phyloP scores from a whole-genome alignment of 2,113 vertebrate genomes.

The Nothoprocta pentlandii region DNA sequence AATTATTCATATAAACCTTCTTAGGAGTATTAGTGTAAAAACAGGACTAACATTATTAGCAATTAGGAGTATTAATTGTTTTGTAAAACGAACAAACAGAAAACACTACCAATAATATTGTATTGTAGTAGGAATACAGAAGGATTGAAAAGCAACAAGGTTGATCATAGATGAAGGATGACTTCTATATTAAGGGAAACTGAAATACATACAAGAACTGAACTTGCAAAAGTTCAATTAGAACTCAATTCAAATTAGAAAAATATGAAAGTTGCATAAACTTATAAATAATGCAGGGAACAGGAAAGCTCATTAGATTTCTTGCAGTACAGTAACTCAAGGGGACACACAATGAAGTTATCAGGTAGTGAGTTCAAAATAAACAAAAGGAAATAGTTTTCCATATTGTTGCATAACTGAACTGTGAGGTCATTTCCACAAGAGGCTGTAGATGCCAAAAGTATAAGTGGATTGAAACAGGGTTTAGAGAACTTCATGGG shows the following conservation, averaged over 20 bases:
- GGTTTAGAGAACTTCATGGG: slow-evolving; percentile 21
- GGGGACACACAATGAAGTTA: slow-evolving; percentile 16
- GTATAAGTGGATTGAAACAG: slow-evolving; percentile 23
- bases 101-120: neutral
- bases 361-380: slow-evolving; percentile 55
- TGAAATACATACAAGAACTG: neutral
- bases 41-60: neutral
- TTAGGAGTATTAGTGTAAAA: neutral
- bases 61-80: neutral
- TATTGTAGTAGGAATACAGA: neutral
- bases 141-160: neutral
- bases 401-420: neutral
- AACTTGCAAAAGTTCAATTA: neutral
- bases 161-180: neutral
- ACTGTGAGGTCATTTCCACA: slow-evolving; percentile 47
- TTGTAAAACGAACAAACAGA: neutral
- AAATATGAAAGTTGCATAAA: neutral
- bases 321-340: neutral
- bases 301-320: neutral
- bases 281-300: neutral
- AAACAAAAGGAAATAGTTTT: slow-evolving; percentile 57
- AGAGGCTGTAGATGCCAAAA: slow-evolving; percentile 19
- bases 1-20: neutral
- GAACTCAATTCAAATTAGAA: neutral
- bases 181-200: slow-evolving; percentile 2